Conservation (phyloP, 2,797 vertebrate genomes). For the Brotula barbata region DNA sequence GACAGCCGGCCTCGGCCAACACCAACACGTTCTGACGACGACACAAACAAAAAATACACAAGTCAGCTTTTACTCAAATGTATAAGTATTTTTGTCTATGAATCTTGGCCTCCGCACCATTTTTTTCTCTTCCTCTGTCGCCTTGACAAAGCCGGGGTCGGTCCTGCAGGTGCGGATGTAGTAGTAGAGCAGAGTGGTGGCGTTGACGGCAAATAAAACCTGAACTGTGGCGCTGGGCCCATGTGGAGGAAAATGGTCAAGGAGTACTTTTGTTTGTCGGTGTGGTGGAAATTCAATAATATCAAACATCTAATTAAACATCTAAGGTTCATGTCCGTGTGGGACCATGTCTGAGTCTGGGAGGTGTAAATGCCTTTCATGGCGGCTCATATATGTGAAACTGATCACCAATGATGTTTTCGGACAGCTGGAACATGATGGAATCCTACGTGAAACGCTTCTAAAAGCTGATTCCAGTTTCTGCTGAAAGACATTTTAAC, state of each 20-base stretch:
- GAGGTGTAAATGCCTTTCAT: too few relatives aligned
- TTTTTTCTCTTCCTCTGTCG: conserved; percentile 91
- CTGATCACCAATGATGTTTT: too few relatives aligned
- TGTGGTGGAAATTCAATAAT: background rate
- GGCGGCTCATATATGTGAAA: too few relatives aligned
- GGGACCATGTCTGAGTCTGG: too few relatives aligned
- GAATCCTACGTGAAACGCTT: too few relatives aligned
- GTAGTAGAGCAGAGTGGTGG: conserved; percentile 85
- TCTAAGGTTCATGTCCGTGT: too few relatives aligned
- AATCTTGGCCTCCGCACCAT: conserved; percentile 73
- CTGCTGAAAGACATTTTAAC: too few relatives aligned
- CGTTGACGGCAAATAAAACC: conserved; percentile 79
- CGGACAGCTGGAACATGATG: too few relatives aligned
- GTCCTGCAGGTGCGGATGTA: conserved; percentile 88
- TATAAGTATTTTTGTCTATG: background rate
- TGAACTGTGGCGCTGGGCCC: conserved; percentile 71
- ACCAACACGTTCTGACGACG: conserved; percentile 85
- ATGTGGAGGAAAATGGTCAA: conserved; percentile 77
- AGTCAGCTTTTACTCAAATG: background rate
- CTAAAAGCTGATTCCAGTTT: too few relatives aligned
- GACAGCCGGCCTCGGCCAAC: conserved; percentile 89
- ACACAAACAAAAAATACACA: conserved; percentile 7
- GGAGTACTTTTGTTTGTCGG: conserved; percentile 22
- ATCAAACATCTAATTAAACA: background rate
- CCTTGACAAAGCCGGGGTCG: conserved; percentile 88